Evolutionary conservation across 2,888 invertebrate genomes (phyloP), one percentile per base, ranked within the genome.

Genomic region (Augochlorella aurata): DNA sequence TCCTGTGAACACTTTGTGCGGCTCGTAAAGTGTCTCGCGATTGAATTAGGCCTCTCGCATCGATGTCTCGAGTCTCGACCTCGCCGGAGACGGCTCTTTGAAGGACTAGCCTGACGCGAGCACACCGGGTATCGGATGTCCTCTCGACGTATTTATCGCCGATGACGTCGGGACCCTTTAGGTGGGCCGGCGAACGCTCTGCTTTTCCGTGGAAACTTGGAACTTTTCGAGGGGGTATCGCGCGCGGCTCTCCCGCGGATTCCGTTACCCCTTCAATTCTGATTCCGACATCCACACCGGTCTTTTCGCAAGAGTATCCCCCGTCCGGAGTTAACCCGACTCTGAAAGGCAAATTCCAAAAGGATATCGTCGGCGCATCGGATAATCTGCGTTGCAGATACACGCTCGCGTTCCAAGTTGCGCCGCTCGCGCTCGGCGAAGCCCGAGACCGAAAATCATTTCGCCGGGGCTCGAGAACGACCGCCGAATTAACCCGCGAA

Each of bases 11-110:
- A 76, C 70, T 75, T 77, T 85, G 79, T 70, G 66, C 73, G 24
- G 77, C n/a, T 85, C 77, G 58, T 87, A 78, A 85, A 78, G 74
- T 75, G 69, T 82, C 78, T 74, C 74, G 45, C 71, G 80, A 87
- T 87, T 76, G 76, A 87, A 86, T 86, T 87, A 86, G 61, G 50
- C 50, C 14, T 44, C 65, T 38, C 70, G 76, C 72, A 71, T 84
- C 84, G 70, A 82, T 82, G 77, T 67, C 74, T 77, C 71, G 61
- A 54, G 38, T 5, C 38, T 38, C 38, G 38, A 38, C 38, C 38
- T 38, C 38, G 38, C 38, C 63, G 82, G 74, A 77, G 67, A 82
- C 54, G 82, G 50, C 12, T 63, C 83, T 82, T 83, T 71, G 76
- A 76, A 52, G 63, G 70, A 29, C 52, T 47, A 38, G 18, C 8